Base-by-base conservation (phyloP, 2,888 invertebrate species). In the Alloscopus bannaensis region DNA sequence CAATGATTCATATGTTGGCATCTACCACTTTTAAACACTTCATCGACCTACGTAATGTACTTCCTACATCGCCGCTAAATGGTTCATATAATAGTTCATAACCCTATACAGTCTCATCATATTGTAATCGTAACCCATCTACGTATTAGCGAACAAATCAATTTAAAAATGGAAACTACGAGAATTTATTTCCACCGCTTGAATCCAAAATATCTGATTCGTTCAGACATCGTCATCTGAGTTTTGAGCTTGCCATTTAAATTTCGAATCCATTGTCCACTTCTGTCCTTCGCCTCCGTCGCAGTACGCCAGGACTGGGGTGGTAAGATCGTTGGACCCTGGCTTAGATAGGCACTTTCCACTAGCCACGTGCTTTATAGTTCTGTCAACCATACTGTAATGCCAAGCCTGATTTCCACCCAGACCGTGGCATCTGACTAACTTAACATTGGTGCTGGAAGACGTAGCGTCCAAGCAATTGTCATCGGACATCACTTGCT, bases 401-500 rank as follows among this genome's bases (percentile, higher is more conserved):
- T 93, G 93, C 98, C 98, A 98, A 87, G 95, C 96, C 90, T 98
- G 98, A 90, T 98, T 98, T 73, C 98, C 83, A 52, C 83, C 87
- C 40, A 98, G 95, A 82, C 97, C 97, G 89, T 98, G 98, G 87
- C 98, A 98, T 81, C 97, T 92, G 84, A 98, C 95, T 87, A 98
- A 92, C 89, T 97, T 97, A 82, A 98, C 96, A 65, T 97, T 96
- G 18, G 87, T 86, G 83, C 93, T 92, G 79, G 93, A 93, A 86
- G 92, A 92, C 77, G 95, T 93, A 69, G 97, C 96, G 89, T 98
- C 98, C 88, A 98, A 89, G 89, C 98, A 98, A 89, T 97, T 95
- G 90, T 98, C 98, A 88, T 98, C 98, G 0, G 97, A 97, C 96
- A 98, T 98, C 86, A 98, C 93, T 89, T 98, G 97, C 88, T 97